phyloP scores from a whole-genome alignment of 1,140 invertebrate genomes.

The Drosophila nannoptera region DNA sequence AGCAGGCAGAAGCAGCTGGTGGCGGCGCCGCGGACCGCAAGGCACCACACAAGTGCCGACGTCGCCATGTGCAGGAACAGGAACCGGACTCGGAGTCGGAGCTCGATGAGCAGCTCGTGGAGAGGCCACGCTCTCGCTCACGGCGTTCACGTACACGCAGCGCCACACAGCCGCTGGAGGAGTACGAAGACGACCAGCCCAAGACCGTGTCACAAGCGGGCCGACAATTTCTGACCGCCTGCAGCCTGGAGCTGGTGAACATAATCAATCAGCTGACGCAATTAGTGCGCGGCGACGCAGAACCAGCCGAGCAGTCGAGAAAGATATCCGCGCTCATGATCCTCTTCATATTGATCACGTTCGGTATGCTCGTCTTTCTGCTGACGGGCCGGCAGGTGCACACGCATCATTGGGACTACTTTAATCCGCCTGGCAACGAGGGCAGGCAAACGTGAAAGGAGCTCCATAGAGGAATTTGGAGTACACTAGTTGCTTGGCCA shows the following conservation, averaged over 20 bases:
- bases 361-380: constrained; percentile 80
- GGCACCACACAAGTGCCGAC: constrained; percentile 65
- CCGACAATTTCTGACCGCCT: constrained; percentile 83
- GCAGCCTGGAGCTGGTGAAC: constrained; percentile 82
- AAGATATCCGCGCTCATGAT: constrained; percentile 87
- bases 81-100: constrained; percentile 57
- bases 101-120: constrained; percentile 69
- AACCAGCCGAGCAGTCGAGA: constrained; percentile 59
- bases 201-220: constrained; percentile 83
- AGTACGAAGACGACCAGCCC: constrained; percentile 73
- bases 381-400: constrained; percentile 84
- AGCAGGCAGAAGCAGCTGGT: constrained; percentile 43
- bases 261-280: constrained; percentile 84
- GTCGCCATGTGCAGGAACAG: constrained; percentile 60
- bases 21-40: constrained; percentile 47
- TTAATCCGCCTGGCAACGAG: constrained; percentile 84
- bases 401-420: constrained; percentile 91
- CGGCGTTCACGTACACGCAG: constrained; percentile 78
- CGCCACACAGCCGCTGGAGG: constrained; percentile 72
- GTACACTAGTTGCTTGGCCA: constrained; percentile 13
- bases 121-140: constrained; percentile 70
- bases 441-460: constrained; percentile 66
- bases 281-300: constrained; percentile 81
- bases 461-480: constrained; percentile 12
- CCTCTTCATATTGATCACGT: constrained; percentile 86